These are phyloP conservation scores for Aspidiotus destructor DNA, from an alignment of 2,888 invertebrate genomes.

Conservation along the genomic window DNA sequence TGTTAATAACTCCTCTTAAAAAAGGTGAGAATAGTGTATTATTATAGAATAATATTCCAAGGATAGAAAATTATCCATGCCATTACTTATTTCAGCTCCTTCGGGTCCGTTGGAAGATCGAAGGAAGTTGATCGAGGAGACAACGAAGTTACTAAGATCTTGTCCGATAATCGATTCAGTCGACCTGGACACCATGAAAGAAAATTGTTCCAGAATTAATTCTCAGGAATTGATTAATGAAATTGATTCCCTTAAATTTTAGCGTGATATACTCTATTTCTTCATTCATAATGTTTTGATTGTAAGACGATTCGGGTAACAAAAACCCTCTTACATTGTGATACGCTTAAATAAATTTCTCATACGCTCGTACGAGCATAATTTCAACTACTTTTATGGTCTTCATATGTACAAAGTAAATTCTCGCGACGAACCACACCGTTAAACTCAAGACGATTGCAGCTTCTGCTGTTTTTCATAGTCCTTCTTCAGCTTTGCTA, in stretches of 20 bases:
- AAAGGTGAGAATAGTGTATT: constrained; percentile 34
- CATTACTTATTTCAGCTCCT: constrained; percentile 24
- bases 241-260: constrained; percentile 9
- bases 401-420: background rate
- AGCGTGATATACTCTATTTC: background rate
- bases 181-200: constrained; percentile 30
- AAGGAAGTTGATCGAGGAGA: constrained; percentile 23
- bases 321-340: no score
- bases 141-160: constrained; percentile 30
- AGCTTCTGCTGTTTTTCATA: background rate
- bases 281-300: no score
- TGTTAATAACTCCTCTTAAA: constrained; percentile 34
- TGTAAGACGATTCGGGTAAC: background rate
- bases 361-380: background rate
- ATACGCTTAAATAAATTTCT: no score
- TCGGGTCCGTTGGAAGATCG: constrained; percentile 26
- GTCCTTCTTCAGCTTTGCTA: constrained; percentile 5
- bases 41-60: background rate
- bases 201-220: constrained; percentile 28
- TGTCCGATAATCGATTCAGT: constrained; percentile 34
- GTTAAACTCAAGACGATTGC: no score
- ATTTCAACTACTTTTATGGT: background rate
- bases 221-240: constrained; percentile 12
- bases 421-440: no score
- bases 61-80: background rate